phyloP scores from a whole-genome alignment of 2,113 vertebrate genomes.

The Gorsachius goisagi region DNA sequence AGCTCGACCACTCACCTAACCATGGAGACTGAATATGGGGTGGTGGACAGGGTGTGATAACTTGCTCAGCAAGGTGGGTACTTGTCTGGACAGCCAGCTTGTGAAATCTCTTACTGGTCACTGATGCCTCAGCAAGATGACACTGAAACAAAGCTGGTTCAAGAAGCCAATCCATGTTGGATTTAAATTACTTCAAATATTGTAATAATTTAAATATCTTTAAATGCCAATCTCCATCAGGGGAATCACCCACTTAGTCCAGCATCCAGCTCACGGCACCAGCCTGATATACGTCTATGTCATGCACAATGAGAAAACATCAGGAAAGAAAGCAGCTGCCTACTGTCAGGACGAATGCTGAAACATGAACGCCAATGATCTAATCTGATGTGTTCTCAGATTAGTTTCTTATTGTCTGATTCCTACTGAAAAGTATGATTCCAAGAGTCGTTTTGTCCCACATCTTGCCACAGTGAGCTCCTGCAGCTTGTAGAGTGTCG shows the following conservation, averaged over 20 bases:
- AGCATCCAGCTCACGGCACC: background rate
- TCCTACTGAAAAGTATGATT: background rate
- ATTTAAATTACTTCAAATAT: background rate
- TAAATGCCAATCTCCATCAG: rapidly evolving
- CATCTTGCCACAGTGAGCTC: background rate
- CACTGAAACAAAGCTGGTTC: background rate
- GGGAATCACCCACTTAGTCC: background rate
- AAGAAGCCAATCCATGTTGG: background rate
- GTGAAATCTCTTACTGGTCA: background rate
- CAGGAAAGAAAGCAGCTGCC: background rate
- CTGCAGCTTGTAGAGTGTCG: background rate
- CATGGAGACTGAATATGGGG: rapidly evolving
- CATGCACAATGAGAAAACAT: background rate
- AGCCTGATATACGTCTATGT: background rate
- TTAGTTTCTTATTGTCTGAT: background rate
- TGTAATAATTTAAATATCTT: too few relatives aligned
- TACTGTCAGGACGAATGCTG: background rate
- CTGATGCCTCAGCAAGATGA: background rate
- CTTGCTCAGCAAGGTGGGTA: background rate
- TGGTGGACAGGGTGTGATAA: background rate
- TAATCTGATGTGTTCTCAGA: background rate
- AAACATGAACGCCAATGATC: background rate
- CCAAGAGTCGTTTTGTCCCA: background rate
- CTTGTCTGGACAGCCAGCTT: background rate
- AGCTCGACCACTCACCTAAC: background rate